Conservation (phyloP, 1,140 invertebrate species). For the Drosophila nigromelanica region DNA sequence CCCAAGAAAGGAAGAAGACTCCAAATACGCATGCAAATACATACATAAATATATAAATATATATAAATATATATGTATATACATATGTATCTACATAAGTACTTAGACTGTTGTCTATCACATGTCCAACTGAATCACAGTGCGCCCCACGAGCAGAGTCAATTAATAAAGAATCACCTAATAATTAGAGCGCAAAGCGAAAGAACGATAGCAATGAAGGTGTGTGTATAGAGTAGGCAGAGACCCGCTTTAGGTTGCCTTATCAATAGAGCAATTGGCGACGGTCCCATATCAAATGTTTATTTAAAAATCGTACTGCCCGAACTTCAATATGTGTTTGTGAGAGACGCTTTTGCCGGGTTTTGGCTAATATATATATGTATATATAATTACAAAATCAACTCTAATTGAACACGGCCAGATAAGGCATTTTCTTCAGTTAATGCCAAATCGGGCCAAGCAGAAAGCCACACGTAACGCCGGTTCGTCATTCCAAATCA, state of each 20-base stretch:
- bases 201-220: conserved; percentile 28
- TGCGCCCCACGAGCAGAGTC: conserved; percentile 37
- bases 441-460: conserved; percentile 62
- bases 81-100: neutral
- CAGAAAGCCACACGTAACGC: conserved; percentile 20
- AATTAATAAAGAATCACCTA: conserved; percentile 73
- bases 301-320: conserved; percentile 44
- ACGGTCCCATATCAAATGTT: conserved; percentile 48
- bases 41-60: too few species aligned
- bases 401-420: conserved; percentile 65
- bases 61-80: neutral
- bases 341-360: conserved; percentile 46
- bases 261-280: conserved; percentile 37
- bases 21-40: neutral
- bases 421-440: conserved; percentile 66
- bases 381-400: conserved; percentile 64
- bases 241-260: conserved; percentile 10
- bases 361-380: conserved; percentile 51
- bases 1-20: neutral
- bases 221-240: neutral
- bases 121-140: conserved; percentile 57
- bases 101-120: conserved; percentile 43
- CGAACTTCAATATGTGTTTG: conserved; percentile 11
- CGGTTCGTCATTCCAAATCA: conserved; percentile 53
- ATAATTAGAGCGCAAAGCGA: conserved; percentile 63